These are phyloP conservation scores for Lagopus leucura DNA, from an alignment of 2,113 vertebrate genomes.

Conservation along the genomic window DNA sequence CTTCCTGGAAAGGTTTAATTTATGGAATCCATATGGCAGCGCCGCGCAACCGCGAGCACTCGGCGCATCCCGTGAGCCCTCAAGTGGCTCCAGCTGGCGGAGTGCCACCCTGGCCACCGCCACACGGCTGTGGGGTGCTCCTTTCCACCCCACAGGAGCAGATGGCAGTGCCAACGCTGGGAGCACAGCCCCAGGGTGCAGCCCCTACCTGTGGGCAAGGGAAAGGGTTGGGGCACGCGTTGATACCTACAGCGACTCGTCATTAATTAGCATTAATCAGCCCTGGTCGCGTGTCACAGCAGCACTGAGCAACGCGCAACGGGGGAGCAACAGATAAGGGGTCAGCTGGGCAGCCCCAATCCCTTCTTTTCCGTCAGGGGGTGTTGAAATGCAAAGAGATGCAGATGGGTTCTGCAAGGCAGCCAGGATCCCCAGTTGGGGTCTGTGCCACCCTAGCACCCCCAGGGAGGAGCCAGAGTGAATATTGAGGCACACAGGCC, in stretches of 20 bases:
- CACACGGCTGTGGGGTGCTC: background rate
- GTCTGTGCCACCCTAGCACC: background rate
- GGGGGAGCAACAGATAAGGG: background rate
- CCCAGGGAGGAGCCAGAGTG: background rate
- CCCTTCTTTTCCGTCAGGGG: background rate
- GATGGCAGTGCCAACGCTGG: background rate
- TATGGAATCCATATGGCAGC: constrained; percentile 77
- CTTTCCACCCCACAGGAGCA: background rate
- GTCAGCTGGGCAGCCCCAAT: background rate
- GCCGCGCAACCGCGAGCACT: background rate
- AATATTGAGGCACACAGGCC: background rate
- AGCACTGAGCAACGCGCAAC: background rate
- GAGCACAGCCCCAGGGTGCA: background rate
- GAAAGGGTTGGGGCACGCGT: background rate
- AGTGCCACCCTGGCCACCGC: background rate
- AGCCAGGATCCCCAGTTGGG: background rate
- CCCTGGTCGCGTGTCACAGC: background rate
- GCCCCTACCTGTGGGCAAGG: constrained; percentile 18
- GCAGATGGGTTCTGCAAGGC: background rate
- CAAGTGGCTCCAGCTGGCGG: constrained; percentile 39
- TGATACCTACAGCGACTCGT: constrained; percentile 33
- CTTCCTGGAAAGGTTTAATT: constrained; percentile 75
- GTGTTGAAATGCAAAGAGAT: background rate
- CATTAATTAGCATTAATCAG: constrained; percentile 50
- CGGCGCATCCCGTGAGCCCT: constrained; percentile 14